Conservation (phyloP, 2,113 vertebrate species). For the Vidua chalybeata region DNA sequence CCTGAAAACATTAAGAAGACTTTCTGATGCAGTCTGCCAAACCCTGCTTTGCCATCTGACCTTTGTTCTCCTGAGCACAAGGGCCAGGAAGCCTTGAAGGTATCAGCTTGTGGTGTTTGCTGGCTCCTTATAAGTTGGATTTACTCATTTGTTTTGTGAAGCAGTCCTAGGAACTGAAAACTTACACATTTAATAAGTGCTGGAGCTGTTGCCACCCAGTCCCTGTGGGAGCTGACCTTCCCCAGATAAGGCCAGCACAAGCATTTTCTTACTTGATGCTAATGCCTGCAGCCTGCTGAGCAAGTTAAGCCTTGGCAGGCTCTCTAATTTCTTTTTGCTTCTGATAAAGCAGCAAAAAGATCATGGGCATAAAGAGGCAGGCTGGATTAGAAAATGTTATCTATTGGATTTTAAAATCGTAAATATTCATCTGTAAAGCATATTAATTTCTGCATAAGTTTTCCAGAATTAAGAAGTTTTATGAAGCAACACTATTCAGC, state of each 20-base stretch:
- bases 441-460: neutral
- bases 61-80: neutral
- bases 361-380: neutral
- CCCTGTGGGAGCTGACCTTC: neutral
- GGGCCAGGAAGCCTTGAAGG: neutral
- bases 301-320: neutral
- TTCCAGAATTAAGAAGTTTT: neutral
- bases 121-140: neutral
- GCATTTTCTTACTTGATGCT: neutral
- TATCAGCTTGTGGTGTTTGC: neutral
- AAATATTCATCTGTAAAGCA: neutral
- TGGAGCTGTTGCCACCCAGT: neutral
- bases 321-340: neutral
- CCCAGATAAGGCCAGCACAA: neutral
- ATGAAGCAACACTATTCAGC: neutral
- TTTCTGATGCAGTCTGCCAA: neutral
- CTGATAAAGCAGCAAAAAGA: neutral
- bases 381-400: neutral
- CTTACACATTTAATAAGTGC: neutral
- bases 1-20: neutral
- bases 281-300: neutral
- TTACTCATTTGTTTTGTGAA: neutral
- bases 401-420: neutral
- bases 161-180: neutral
- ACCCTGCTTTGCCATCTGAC: neutral